Conservation (phyloP, 2,888 invertebrate genomes). For the Horisme vitalbata region DNA sequence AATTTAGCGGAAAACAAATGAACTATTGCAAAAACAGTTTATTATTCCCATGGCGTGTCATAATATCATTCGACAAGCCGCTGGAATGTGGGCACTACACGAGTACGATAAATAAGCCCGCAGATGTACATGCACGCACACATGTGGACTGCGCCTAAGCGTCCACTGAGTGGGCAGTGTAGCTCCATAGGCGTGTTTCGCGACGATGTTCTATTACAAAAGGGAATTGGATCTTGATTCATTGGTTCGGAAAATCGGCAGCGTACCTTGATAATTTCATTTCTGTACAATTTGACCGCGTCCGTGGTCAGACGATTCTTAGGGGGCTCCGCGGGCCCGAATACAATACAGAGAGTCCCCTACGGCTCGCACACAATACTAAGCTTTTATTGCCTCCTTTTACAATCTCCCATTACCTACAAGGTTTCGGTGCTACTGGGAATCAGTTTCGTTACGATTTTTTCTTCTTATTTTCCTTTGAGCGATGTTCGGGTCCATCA, state of each 20-base stretch:
- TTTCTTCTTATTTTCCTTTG: conserved; percentile 69
- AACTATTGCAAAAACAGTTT: conserved; percentile 45
- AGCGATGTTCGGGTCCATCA: conserved; percentile 66
- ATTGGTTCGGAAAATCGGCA: conserved; percentile 83
- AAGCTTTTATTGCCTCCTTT: conserved; percentile 83
- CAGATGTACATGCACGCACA: conserved; percentile 34
- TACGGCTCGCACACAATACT: conserved; percentile 79
- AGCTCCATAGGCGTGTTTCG: conserved; percentile 76
- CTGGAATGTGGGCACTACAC: conserved; percentile 46
- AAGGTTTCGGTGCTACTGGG: conserved; percentile 72
- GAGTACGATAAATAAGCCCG: conserved; percentile 45
- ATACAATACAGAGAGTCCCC: conserved; percentile 77
- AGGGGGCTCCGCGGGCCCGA: conserved; percentile 73
- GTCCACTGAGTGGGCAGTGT: conserved; percentile 76
- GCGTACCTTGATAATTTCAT: conserved; percentile 84
- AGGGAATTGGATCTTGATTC: conserved; percentile 84
- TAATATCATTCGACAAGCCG: conserved; percentile 50
- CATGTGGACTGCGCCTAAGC: conserved; percentile 62
- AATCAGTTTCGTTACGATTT: conserved; percentile 79
- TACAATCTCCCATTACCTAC: conserved; percentile 82
- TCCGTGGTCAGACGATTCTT: conserved; percentile 80
- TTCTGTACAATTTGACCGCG: conserved; percentile 83
- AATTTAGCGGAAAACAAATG: conserved; percentile 39
- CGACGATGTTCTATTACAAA: conserved; percentile 83
- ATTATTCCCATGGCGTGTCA: conserved; percentile 51